phyloP scores from a whole-genome alignment of 2,113 vertebrate genomes.

The Pseudorectes ferrugineus region DNA sequence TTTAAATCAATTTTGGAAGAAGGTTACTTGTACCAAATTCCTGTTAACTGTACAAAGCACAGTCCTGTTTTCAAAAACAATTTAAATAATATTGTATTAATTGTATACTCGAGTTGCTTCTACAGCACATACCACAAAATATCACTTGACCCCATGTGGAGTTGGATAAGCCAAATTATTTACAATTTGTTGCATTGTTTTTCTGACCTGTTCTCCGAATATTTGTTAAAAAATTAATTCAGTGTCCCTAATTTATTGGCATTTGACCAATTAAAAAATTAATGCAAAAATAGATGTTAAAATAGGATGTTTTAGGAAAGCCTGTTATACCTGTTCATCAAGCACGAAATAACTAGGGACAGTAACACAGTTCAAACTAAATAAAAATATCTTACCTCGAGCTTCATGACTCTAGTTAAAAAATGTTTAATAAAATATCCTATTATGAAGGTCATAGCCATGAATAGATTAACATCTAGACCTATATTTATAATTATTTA shows the following conservation, averaged over 20 bases:
- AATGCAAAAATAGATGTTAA: not conserved
- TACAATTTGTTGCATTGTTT: not conserved
- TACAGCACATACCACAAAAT: not conserved
- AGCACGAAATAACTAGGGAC: not conserved
- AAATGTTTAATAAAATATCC: not conserved
- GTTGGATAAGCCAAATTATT: not conserved
- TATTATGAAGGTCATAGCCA: not conserved
- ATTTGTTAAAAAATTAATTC: not conserved
- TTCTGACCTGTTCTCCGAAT: not conserved
- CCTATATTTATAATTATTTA: not conserved
- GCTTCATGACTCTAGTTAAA: fast-evolving
- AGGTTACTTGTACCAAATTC: not conserved
- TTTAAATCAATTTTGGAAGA: not conserved
- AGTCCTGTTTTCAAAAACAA: not conserved
- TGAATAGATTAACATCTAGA: not conserved
- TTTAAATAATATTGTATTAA: not conserved
- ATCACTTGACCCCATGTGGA: not conserved
- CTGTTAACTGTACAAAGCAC: not conserved
- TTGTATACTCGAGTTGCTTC: not conserved
- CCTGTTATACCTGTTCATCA: not conserved
- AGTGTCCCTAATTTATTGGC: not conserved
- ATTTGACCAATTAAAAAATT: not conserved
- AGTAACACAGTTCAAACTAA: not conserved
- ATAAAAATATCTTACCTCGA: not conserved
- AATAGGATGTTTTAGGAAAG: not conserved